Evolutionary conservation across 2,797 vertebrate genomes (phyloP).

Genomic region (Sebastes hubbsi): DNA sequence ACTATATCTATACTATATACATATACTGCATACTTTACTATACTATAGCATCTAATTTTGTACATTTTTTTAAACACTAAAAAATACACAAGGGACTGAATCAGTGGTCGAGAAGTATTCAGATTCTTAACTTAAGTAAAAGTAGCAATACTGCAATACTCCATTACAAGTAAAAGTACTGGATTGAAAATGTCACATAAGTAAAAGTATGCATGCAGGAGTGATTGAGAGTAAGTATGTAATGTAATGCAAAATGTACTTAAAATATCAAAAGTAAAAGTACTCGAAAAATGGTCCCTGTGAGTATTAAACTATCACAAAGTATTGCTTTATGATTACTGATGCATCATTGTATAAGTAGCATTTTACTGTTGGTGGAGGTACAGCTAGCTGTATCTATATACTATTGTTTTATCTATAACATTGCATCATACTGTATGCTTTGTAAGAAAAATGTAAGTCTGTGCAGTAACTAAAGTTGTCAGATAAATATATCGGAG

Average conservation of each 20-base stretch:
- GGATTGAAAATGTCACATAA: background rate
- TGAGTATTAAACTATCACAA: no score
- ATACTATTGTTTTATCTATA: background rate
- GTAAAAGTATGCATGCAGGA: background rate
- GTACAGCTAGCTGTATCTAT: background rate
- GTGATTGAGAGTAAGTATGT: no score
- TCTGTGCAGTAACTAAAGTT: fast-evolving
- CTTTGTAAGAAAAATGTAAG: no score
- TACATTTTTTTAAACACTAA: background rate
- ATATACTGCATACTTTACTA: background rate
- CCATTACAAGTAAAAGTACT: background rate
- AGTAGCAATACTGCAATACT: background rate
- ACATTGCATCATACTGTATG: background rate
- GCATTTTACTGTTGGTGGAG: background rate
- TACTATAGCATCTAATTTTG: background rate
- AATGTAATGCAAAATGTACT: background rate
- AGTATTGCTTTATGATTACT: background rate
- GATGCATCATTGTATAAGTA: background rate
- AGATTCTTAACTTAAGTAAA: background rate
- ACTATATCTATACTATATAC: no score
- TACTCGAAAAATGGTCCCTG: background rate
- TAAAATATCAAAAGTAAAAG: background rate
- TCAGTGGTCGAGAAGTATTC: background rate
- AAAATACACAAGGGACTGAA: background rate
- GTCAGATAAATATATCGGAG: background rate